Conservation (phyloP, 92 coral and sea anemone species). For the Porites divaricata region DNA sequence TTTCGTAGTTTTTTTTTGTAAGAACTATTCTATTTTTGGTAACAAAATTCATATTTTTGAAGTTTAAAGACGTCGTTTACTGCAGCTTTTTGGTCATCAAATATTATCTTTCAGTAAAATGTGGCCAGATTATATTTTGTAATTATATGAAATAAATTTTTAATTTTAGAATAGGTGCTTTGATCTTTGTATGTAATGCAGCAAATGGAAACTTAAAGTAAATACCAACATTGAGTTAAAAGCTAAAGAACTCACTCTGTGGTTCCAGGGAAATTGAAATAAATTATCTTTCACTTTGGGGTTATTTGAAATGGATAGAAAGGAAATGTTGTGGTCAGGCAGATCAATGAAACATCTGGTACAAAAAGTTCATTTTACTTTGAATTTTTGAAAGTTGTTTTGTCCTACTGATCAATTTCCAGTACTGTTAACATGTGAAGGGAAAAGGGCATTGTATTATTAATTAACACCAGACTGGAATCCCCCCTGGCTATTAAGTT, state of each 20-base stretch:
- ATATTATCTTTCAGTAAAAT: too few relatives aligned
- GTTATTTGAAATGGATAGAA: slow-evolving; percentile 3
- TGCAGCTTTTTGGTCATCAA: too few relatives aligned
- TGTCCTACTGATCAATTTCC: neutral
- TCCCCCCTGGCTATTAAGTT: too few relatives aligned
- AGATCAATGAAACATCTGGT: slow-evolving; percentile 24
- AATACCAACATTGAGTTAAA: neutral
- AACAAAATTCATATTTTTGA: too few relatives aligned
- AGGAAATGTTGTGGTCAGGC: slow-evolving; percentile 14
- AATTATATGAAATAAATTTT: too few relatives aligned
- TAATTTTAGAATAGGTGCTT: neutral
- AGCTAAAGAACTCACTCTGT: neutral
- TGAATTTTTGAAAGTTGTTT: neutral
- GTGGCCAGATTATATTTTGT: too few relatives aligned
- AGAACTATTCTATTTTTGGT: too few relatives aligned
- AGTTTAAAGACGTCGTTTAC: too few relatives aligned
- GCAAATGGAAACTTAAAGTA: neutral
- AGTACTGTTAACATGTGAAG: neutral
- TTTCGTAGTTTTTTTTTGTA: too few relatives aligned
- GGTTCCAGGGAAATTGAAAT: slow-evolving; percentile 1
- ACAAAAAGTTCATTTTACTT: neutral
- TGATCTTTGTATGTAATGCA: neutral
- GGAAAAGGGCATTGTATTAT: neutral
- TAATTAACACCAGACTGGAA: too few relatives aligned
- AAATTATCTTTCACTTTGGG: neutral